phyloP scores from a whole-genome alignment of 2,888 invertebrate genomes.

The Drosophila cognata region DNA sequence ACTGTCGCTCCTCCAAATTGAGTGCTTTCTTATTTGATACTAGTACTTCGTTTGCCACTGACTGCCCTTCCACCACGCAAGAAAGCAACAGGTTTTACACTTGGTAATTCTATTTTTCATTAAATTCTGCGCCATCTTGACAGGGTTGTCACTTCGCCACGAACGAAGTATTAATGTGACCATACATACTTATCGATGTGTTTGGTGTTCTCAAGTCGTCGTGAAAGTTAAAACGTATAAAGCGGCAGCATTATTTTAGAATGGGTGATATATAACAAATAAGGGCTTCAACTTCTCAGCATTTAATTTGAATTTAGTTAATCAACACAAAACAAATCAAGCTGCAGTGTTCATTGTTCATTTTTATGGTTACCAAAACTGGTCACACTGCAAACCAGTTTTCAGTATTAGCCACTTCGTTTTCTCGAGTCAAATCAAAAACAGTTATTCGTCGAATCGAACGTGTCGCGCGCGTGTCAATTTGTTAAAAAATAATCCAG shows the following conservation, averaged over 20 bases:
- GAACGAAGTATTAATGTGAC: neutral
- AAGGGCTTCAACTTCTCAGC: neutral
- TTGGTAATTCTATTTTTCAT: neutral
- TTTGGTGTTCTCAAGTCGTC: neutral
- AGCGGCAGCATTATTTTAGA: neutral
- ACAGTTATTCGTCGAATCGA: conserved; percentile 11
- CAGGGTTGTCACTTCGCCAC: neutral
- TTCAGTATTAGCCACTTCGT: conserved; percentile 1
- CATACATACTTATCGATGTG: neutral
- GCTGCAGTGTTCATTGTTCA: too few relatives aligned
- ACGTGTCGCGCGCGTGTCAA: conserved; percentile 38
- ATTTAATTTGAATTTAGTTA: neutral
- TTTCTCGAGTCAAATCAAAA: conserved; percentile 27
- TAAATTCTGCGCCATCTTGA: neutral
- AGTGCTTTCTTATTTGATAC: neutral
- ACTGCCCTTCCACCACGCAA: neutral
- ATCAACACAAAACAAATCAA: conserved; percentile 1
- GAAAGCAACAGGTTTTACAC: neutral
- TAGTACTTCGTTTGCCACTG: neutral
- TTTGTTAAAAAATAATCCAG: conserved; percentile 9
- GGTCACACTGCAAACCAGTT: conserved; percentile 38
- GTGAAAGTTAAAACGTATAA: neutral
- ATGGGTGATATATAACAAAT: neutral
- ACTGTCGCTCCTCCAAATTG: neutral
- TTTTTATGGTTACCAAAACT: neutral